Base-by-base conservation (phyloP, 2,888 invertebrate species). In the Suillia variegata region DNA sequence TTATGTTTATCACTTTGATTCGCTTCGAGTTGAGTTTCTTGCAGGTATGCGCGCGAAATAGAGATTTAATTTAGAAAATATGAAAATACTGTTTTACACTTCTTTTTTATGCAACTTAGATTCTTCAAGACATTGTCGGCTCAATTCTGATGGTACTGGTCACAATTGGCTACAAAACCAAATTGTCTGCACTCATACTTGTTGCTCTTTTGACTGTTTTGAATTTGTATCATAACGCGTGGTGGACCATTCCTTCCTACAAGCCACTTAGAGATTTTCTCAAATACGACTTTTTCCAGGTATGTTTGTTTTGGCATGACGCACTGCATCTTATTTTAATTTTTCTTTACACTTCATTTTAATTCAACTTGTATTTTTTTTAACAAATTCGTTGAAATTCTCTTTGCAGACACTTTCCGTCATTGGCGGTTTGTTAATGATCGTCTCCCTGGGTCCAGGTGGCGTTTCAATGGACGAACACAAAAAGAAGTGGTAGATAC, bases 221-320 rank as follows among this genome's bases (percentile, higher is more conserved):
- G 74, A 99, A 99, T 84, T 87, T 98, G 69, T 98, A 97, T 83
- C 94, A 98, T 83, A 99, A 99, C 82, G 94, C 96, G 67, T 99
- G 96, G 94, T 99, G 99, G 99, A 87, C 88, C 74, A 91, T 98
- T 79, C 96, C 98, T 2, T 87, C 92, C 6, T 93, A 96, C 83
- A 96, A 96, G 77, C 97, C 98, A 56, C 90, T 98, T 71, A 87
- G 99, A 81, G 99, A 99, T 85, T 99, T 99, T 86, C 90, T 99
- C 70, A 99, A 99, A 87, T 99, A 99, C 80, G 99, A 99, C 84
- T 99, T 99, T 87, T 99, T 99, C 92, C 99, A 99, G 89, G 95
- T 94, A 82, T 83, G 78, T 75, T n/a, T n/a, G n/a, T n/a, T n/a
- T n/a, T 1, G 13, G n/a, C 8, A 22, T 10, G n/a, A 10, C 38